Percentiles rank a stretch among this genome's conserved stretches.
These are phyloP conservation scores for Drosophila cracens DNA, from an alignment of 2,888 invertebrate species.

Conservation along the genomic window DNA sequence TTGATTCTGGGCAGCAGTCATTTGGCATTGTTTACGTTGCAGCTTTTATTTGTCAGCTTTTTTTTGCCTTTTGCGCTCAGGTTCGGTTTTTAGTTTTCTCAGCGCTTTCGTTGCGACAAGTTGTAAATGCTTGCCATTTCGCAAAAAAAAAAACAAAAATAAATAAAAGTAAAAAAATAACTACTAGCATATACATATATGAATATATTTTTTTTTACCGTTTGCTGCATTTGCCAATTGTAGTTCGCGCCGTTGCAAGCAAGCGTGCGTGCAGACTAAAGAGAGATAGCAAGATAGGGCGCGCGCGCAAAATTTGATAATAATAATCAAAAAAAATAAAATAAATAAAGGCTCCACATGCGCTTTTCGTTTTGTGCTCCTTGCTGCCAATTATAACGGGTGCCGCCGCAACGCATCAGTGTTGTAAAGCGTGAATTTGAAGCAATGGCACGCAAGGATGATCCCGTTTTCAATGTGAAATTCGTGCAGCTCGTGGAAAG, in stretches of 20 bases:
- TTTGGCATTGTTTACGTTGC: slow-evolving; percentile 71
- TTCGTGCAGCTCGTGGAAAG: slow-evolving; percentile 82
- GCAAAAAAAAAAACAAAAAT: slow-evolving; percentile 15
- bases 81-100: slow-evolving; percentile 82
- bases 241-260: slow-evolving; percentile 6
- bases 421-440: slow-evolving; percentile 35
- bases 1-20: slow-evolving; percentile 53
- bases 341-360: slow-evolving; percentile 9
- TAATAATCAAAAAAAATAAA: neutral
- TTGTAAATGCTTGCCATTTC: slow-evolving; percentile 64
- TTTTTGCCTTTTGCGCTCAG: slow-evolving; percentile 60
- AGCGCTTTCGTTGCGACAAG: slow-evolving; percentile 83
- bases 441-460: slow-evolving; percentile 83
- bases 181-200: slow-evolving; percentile 1
- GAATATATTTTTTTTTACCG: slow-evolving; percentile 8
- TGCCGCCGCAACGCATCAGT: slow-evolving; percentile 30
- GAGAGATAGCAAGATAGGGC: slow-evolving; percentile 2
- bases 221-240: slow-evolving; percentile 21
- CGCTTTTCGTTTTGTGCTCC: slow-evolving; percentile 6
- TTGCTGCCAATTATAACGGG: slow-evolving; percentile 44
- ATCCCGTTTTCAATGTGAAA: slow-evolving; percentile 83
- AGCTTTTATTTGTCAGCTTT: slow-evolving; percentile 77
- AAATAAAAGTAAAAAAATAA: slow-evolving; percentile 14
- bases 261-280: slow-evolving; percentile 7
- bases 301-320: slow-evolving; percentile 46